phyloP scores from a whole-genome alignment of 2,113 vertebrate species.

The Ptilonorhynchus violaceus region DNA sequence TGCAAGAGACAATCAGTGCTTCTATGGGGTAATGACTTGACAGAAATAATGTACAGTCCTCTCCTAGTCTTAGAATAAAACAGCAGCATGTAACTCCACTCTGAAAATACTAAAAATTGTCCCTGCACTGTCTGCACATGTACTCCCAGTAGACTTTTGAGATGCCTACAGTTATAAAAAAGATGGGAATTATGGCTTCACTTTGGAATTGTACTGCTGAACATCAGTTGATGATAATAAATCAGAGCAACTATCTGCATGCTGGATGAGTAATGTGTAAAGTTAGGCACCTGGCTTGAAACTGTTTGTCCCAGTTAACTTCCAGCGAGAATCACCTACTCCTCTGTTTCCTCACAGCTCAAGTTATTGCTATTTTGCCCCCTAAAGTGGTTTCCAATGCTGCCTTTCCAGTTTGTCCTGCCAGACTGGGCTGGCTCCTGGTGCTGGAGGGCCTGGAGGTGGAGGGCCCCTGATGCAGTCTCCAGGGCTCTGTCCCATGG shows the following conservation, averaged over 20 bases:
- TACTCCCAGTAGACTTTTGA: neutral
- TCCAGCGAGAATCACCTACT: neutral
- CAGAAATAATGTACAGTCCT: neutral
- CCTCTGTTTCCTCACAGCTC: neutral
- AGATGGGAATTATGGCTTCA: neutral
- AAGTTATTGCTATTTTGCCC: neutral
- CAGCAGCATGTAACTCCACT: neutral
- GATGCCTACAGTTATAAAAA: neutral
- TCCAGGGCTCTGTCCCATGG: neutral
- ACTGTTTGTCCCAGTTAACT: neutral
- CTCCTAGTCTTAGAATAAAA: neutral
- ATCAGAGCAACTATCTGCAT: neutral
- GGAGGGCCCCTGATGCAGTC: neutral
- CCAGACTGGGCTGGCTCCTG: neutral
- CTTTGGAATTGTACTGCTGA: neutral
- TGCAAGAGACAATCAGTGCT: neutral
- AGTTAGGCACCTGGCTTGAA: neutral
- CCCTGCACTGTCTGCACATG: neutral
- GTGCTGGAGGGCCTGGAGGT: neutral
- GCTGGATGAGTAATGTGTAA: neutral
- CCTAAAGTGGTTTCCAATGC: neutral
- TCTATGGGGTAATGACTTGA: neutral
- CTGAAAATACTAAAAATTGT: neutral
- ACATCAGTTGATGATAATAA: neutral
- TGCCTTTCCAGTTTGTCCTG: neutral